Conservation (phyloP, 2,888 invertebrate species). For the Dryococelus australis region DNA sequence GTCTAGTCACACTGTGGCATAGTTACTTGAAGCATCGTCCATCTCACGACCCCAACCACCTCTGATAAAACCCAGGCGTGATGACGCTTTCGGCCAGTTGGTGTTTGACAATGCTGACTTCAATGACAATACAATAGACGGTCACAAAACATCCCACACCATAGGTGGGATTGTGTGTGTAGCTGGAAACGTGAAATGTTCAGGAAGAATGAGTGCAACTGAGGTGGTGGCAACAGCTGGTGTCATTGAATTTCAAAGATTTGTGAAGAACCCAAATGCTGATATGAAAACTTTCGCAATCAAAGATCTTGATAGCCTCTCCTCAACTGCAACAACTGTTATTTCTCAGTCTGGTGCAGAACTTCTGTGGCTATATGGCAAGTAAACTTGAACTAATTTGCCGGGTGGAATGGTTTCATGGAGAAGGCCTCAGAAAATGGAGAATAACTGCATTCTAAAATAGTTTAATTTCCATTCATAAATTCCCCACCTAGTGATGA, state of each 20-base stretch:
- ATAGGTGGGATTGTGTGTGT: constrained; percentile 7
- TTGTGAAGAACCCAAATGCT: too few relatives aligned
- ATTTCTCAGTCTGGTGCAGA: not conserved
- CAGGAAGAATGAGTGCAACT: not conserved
- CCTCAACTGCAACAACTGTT: not conserved
- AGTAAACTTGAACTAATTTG: constrained; percentile 35
- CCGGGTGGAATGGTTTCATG: constrained; percentile 49
- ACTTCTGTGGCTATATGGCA: constrained; percentile 43
- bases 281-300: not conserved
- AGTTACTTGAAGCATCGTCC: not conserved
- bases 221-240: not conserved
- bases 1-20: not conserved
- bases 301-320: not conserved
- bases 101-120: constrained; percentile 23
- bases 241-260: not conserved
- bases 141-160: not conserved
- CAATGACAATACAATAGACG: constrained; percentile 5
- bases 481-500: constrained; percentile 45
- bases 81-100: not conserved
- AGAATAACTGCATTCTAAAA: constrained; percentile 33
- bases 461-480: constrained; percentile 40
- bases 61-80: too few relatives aligned
- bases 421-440: too few relatives aligned
- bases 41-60: not conserved
- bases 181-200: not conserved